phyloP scores from a whole-genome alignment of 2,113 vertebrate genomes.

The Phrynosoma platyrhinos region DNA sequence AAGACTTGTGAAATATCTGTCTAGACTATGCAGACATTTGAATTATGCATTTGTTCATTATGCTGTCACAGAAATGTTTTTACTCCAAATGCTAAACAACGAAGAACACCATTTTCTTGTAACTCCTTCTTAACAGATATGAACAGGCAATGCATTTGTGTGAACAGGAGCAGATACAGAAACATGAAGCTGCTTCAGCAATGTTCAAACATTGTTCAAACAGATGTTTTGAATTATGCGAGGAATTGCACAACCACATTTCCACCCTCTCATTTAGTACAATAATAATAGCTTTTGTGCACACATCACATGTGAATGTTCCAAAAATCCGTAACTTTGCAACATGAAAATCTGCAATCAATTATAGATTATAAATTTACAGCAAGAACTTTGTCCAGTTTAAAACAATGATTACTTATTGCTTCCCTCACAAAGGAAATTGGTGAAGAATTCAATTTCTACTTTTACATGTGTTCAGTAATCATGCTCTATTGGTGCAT shows the following conservation, averaged over 20 bases:
- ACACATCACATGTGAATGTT: background rate
- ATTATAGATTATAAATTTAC: background rate
- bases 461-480: too few species aligned
- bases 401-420: too few species aligned
- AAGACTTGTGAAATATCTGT: background rate
- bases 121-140: background rate
- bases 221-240: slow-evolving; percentile 8
- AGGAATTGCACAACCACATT: background rate
- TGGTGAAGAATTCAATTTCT: too few species aligned
- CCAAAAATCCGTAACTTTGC: background rate
- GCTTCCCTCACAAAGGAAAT: too few species aligned
- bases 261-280: too few species aligned
- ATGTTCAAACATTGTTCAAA: background rate
- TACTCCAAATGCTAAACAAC: background rate
- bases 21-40: background rate
- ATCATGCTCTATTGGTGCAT: too few species aligned
- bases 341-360: background rate
- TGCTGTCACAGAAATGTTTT: background rate
- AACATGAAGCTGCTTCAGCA: background rate
- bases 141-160: slow-evolving; percentile 2
- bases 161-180: slow-evolving; percentile 11
- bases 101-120: background rate
- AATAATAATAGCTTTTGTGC: background rate
- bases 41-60: background rate
- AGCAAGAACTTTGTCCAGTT: background rate